phyloP scores from a whole-genome alignment of 2,888 invertebrate genomes.

The Cataglyphis altisquamis region DNA sequence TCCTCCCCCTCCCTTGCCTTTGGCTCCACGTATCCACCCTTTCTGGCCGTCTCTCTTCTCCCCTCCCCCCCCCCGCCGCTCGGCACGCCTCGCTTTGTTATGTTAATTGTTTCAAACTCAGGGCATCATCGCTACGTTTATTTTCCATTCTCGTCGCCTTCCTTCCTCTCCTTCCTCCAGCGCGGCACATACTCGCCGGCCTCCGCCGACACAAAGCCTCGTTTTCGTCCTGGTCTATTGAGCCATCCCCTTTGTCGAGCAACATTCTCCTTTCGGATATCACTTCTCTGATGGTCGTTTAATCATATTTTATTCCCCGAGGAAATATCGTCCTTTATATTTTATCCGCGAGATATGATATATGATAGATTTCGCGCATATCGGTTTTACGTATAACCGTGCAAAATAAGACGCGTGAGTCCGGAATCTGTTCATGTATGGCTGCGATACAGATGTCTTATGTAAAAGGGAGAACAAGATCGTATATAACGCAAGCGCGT shows the following conservation, averaged over 20 bases:
- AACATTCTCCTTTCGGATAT: conserved; percentile 55
- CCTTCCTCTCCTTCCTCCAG: conserved; percentile 50
- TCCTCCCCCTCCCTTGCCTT: conserved; percentile 59
- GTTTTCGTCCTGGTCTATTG: conserved; percentile 52
- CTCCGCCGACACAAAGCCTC: conserved; percentile 53
- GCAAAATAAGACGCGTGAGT: conserved; percentile 9
- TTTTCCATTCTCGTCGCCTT: conserved; percentile 82
- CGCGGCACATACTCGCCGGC: conserved; percentile 44
- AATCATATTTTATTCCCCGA: conserved; percentile 48
- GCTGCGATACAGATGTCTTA: background rate
- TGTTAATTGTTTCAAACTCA: conserved; percentile 86
- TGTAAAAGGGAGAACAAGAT: background rate
- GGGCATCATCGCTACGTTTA: conserved; percentile 84
- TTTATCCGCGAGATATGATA: conserved; percentile 28
- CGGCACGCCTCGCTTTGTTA: conserved; percentile 81
- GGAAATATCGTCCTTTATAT: conserved; percentile 33
- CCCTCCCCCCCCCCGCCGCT: conserved; percentile 47
- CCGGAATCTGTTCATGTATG: background rate
- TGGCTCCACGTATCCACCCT: conserved; percentile 67
- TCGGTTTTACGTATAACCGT: background rate
- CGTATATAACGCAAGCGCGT: conserved; percentile 6
- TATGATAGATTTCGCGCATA: conserved; percentile 15
- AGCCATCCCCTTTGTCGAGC: conserved; percentile 46
- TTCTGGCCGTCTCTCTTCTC: conserved; percentile 56
- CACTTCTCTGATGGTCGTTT: conserved; percentile 53